These are phyloP conservation scores for Tautogolabrus adspersus DNA, from an alignment of 2,113 vertebrate genomes.

Conservation along the genomic window DNA sequence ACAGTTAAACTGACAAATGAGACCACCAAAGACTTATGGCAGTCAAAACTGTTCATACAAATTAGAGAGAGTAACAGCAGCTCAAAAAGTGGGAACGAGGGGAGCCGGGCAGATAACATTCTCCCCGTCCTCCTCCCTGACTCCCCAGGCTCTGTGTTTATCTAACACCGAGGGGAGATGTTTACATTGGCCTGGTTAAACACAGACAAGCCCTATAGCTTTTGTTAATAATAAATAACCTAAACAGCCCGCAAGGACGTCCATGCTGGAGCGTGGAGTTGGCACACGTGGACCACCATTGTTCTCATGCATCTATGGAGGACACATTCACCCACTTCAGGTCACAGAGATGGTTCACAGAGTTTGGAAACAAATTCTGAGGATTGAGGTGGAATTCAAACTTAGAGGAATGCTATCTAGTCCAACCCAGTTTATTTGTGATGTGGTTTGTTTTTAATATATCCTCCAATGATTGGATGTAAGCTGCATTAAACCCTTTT, in stretches of 20 bases:
- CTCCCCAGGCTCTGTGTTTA: slow-evolving; percentile 71
- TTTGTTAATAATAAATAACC: slow-evolving; percentile 82
- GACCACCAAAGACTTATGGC: background rate
- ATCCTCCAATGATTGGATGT: slow-evolving; percentile 52
- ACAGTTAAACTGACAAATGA: background rate
- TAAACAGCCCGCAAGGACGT: slow-evolving; percentile 62
- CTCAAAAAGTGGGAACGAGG: slow-evolving; percentile 15
- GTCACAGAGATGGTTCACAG: slow-evolving; percentile 24
- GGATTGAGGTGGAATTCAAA: slow-evolving; percentile 11
- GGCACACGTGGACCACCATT: slow-evolving; percentile 39
- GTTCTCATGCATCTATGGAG: slow-evolving; percentile 21
- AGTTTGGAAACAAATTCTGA: slow-evolving; percentile 38
- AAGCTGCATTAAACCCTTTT: slow-evolving; percentile 34
- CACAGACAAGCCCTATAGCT: slow-evolving; percentile 65
- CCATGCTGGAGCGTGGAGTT: slow-evolving; percentile 39
- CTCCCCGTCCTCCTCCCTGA: slow-evolving; percentile 50
- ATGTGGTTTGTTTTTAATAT: slow-evolving; percentile 65
- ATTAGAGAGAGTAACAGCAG: background rate
- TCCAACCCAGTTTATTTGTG: slow-evolving; percentile 54
- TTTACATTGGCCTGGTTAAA: slow-evolving; percentile 77
- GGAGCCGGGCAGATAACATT: slow-evolving; percentile 38
- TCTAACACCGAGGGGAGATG: slow-evolving; percentile 67
- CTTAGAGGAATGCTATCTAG: slow-evolving; percentile 29
- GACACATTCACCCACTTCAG: slow-evolving; percentile 14
- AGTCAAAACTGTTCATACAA: background rate